phyloP scores from a whole-genome alignment of 2,797 vertebrate genomes.

The Hirundo rustica region DNA sequence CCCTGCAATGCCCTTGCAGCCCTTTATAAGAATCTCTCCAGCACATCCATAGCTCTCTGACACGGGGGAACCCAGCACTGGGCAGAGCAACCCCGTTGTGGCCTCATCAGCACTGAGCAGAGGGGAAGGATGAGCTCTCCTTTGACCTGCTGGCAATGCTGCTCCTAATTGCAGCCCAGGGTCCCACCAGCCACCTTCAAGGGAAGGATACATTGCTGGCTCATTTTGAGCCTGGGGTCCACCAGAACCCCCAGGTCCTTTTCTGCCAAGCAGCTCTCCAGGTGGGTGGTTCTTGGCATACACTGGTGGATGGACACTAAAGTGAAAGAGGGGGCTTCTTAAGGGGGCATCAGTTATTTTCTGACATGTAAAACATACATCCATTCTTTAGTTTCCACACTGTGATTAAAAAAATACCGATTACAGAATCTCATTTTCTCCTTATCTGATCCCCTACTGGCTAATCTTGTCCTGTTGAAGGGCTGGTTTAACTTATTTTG shows the following conservation, averaged over 20 bases:
- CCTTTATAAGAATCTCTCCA: neutral
- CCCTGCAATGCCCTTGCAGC: accelerated
- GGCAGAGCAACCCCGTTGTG: neutral
- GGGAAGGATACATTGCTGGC: neutral
- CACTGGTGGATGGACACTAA: neutral
- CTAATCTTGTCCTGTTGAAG: neutral
- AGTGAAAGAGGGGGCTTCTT: neutral
- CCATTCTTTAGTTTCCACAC: neutral
- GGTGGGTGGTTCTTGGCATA: neutral
- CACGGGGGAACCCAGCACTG: neutral
- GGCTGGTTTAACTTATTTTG: neutral
- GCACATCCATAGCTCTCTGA: neutral
- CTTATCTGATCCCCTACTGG: neutral
- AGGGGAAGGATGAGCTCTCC: neutral
- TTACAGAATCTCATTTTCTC: neutral
- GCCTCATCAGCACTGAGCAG: neutral
- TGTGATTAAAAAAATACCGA: neutral
- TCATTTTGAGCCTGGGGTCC: neutral
- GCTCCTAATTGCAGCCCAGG: neutral
- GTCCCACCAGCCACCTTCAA: neutral
- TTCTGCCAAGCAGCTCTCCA: neutral
- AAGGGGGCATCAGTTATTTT: neutral
- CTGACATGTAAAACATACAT: neutral
- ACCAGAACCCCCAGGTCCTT: neutral
- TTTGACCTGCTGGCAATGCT: neutral